Evolutionary conservation across 2,797 vertebrate genomes (phyloP), one percentile per base, ranked within the genome.

Genomic region (Notoglanidium macrostoma): DNA sequence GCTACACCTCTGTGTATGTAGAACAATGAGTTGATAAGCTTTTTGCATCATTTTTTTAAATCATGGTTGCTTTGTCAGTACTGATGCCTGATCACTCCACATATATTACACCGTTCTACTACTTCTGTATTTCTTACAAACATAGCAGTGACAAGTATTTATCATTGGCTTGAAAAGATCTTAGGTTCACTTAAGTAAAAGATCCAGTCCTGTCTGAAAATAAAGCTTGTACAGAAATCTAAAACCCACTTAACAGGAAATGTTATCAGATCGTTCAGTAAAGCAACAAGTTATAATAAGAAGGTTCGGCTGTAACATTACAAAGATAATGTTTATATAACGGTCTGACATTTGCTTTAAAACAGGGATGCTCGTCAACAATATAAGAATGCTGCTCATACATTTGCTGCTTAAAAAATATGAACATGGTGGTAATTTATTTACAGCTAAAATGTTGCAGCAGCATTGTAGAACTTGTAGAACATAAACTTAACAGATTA

Each of bases 261-360:
- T 49, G 80, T 82, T 29, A 49, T 49, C 40, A 49, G 44, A 82
- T 49, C 0, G 2, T n/a, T 21, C 44, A 49, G 61, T 29, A 65
- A 82, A 82, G 61, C 57, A 46, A 49, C 23, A 44, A 35, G 21
- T 61, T 61, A 26, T 15, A 40, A 40, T 40, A 61, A 61, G 40
- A 80, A 81, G 40, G 40, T 81, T n/a, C 9, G 26, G 40, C 26
- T 81, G 79, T 35, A 63, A 63, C 40, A 26, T 80, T 80, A 80
- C 55, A 44, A 40, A 80, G 3, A 59, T 26, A 29, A 54, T 32
- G 29, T 55, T 40, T 15, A 70, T 6, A 1, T 7, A 23, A 12
- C 21, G 35, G 51, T 40, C 32, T 15, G 77, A 51, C 51, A 17
- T 76, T 7, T 51, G 26, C 26, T 51, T 74, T 74, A 49, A 46